Evolutionary conservation across 2,888 invertebrate genomes (phyloP).

Genomic region (Alentia gelatinosa): DNA sequence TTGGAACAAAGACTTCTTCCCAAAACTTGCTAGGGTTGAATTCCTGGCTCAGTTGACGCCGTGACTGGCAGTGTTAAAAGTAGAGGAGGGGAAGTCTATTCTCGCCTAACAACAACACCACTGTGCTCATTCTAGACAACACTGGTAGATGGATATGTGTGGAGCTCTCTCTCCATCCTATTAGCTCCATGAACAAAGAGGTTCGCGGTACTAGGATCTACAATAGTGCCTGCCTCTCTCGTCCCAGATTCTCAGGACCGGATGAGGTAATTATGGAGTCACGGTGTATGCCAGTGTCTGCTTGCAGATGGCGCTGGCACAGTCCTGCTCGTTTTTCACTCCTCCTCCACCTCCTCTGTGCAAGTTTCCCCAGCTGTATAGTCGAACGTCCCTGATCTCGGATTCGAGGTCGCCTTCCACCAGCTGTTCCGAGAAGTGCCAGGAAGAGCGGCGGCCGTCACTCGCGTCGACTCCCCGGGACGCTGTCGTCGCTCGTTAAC

Average conservation of each 20-base stretch:
- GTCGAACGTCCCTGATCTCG: neutral
- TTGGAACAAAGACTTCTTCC: neutral
- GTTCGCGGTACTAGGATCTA: neutral
- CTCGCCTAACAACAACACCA: no score
- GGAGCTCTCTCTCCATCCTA: no score
- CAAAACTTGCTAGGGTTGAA: neutral
- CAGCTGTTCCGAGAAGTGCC: slow-evolving; percentile 14
- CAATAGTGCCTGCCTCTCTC: neutral
- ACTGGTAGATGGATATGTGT: no score
- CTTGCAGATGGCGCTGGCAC: neutral
- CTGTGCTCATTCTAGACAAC: no score
- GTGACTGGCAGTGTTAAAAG: neutral
- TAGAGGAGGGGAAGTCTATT: no score
- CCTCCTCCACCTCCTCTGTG: neutral
- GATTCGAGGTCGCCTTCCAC: neutral
- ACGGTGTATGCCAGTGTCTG: neutral
- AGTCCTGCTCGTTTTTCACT: neutral
- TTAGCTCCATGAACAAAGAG: no score
- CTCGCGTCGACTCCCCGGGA: neutral
- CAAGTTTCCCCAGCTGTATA: neutral
- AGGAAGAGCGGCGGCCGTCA: neutral
- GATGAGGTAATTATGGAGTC: neutral
- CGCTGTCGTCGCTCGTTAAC: neutral
- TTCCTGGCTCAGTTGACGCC: neutral
- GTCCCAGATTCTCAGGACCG: neutral